These are phyloP conservation scores for Ochropleura plecta DNA, from an alignment of 2,888 invertebrate genomes.

Conservation along the genomic window DNA sequence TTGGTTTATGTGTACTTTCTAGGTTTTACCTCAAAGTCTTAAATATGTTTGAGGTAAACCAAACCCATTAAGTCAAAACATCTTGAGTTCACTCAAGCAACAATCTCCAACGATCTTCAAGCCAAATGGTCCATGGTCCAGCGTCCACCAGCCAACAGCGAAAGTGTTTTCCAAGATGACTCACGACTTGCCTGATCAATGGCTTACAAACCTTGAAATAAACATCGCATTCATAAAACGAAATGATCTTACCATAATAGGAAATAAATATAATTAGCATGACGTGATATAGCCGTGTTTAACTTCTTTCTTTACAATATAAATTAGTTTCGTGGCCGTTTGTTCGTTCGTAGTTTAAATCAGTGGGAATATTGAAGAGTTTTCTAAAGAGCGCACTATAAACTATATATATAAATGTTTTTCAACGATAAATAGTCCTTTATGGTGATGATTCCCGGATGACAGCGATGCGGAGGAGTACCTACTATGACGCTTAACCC, in stretches of 20 bases:
- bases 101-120: constrained; percentile 27
- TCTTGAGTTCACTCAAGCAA: constrained; percentile 47
- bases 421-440: too few relatives aligned
- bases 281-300: constrained; percentile 1
- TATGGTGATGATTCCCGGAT: too few relatives aligned
- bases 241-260: constrained; percentile 38
- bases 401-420: too few relatives aligned
- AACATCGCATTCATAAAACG: constrained; percentile 38
- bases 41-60: constrained; percentile 12
- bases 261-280: constrained; percentile 45
- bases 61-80: constrained; percentile 33
- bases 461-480: background rate
- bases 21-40: background rate
- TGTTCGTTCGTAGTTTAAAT: background rate
- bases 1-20: background rate
- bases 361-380: background rate
- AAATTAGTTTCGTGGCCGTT: constrained; percentile 5
- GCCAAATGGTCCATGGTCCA: constrained; percentile 24
- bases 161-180: constrained; percentile 67
- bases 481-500: background rate
- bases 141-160: constrained; percentile 51
- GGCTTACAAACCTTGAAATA: constrained; percentile 39
- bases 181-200: constrained; percentile 37
- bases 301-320: constrained; percentile 2
- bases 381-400: background rate